These are phyloP conservation scores for Mythimna lalbum DNA, from an alignment of 2,888 invertebrate species.

Conservation along the genomic window DNA sequence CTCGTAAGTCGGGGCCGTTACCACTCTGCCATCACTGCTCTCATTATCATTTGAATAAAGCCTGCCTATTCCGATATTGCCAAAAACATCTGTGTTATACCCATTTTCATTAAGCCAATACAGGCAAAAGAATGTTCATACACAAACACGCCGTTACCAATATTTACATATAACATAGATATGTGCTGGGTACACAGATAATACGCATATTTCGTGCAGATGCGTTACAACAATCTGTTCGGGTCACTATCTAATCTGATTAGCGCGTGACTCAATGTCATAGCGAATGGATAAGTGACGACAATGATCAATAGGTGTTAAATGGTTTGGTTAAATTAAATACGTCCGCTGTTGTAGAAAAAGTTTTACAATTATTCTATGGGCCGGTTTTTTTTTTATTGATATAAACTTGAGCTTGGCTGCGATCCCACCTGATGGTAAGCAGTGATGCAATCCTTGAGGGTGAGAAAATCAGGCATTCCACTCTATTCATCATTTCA, in stretches of 20 bases:
- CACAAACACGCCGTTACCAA: neutral
- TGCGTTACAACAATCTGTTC: conserved; percentile 57
- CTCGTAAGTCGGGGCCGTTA: too few species aligned
- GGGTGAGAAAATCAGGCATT: too few species aligned
- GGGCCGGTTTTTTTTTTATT: too few species aligned
- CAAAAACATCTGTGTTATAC: conserved; percentile 12
- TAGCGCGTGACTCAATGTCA: conserved; percentile 59
- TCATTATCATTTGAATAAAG: neutral
- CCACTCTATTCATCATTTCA: too few species aligned
- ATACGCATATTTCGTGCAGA: conserved; percentile 41
- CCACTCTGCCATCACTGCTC: too few species aligned
- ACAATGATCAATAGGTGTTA: conserved; percentile 14
- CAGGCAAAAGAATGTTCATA: neutral
- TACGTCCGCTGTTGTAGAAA: neutral
- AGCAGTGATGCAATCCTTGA: too few species aligned
- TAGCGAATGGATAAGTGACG: conserved; percentile 14
- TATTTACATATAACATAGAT: conserved; percentile 35
- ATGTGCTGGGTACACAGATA: conserved; percentile 27
- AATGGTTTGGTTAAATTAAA: neutral
- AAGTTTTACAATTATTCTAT: too few species aligned
- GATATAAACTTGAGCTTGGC: too few species aligned
- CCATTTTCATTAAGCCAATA: neutral
- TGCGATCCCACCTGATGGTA: too few species aligned
- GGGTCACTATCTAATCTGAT: conserved; percentile 70
- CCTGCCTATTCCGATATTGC: neutral